A percentile compares a stretch with the other conserved stretches of the same genome.
Evolutionary conservation across 2,797 vertebrate species (phyloP).

Genomic region (Orestias chungarensis): DNA sequence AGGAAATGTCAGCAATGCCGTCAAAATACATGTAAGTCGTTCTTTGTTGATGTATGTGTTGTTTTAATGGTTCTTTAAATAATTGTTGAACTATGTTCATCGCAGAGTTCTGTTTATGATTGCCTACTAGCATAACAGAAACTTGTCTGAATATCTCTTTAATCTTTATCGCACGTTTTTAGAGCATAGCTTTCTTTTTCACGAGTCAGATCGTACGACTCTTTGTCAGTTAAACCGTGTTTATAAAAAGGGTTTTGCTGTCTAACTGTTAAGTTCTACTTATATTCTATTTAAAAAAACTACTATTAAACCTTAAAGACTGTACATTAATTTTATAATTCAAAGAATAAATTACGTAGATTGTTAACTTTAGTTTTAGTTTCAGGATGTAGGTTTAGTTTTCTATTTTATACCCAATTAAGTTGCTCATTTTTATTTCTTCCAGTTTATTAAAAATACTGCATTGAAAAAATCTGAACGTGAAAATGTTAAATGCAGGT

Average conservation of each 20-base stretch:
- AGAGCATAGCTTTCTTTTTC: constrained; percentile 5
- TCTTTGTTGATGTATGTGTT: not conserved
- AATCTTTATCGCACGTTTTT: not conserved
- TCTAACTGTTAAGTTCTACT: not conserved
- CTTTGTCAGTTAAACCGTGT: not conserved
- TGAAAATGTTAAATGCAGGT: constrained; percentile 9
- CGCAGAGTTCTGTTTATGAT: constrained; percentile 38
- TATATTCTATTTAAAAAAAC: not conserved
- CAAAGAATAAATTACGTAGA: not conserved
- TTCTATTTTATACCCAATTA: not conserved
- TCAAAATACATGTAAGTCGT: not conserved
- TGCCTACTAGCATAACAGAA: constrained; percentile 46
- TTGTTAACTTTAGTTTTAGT: not conserved
- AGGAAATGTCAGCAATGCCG: no score
- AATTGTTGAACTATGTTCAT: constrained; percentile 36
- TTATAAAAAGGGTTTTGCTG: not conserved
- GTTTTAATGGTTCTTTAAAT: not conserved
- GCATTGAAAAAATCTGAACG: not conserved
- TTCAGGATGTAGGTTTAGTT: constrained; percentile 4
- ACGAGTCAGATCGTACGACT: constrained; percentile 3
- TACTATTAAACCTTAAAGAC: not conserved
- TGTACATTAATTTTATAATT: not conserved
- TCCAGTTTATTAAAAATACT: not conserved
- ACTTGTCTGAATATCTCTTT: constrained; percentile 6
- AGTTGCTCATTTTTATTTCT: not conserved